Evolutionary conservation across 2,113 vertebrate species (phyloP).

Genomic region (Pontoporia blainvillei): DNA sequence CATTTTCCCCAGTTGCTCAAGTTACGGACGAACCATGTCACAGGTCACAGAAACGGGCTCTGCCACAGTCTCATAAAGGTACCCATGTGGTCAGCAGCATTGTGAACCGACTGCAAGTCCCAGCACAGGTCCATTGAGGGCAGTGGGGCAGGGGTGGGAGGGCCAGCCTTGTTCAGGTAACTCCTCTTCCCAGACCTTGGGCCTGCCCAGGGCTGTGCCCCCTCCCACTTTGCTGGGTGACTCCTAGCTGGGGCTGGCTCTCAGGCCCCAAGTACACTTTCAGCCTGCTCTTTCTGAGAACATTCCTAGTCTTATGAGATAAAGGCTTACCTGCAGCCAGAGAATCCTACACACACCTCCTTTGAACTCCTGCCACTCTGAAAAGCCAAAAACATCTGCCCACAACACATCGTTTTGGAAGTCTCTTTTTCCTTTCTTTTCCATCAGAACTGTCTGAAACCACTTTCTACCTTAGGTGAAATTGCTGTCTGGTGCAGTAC

Average conservation of each 20-base stretch:
- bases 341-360: neutral
- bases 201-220: neutral
- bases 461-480: neutral
- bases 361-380: conserved; percentile 17
- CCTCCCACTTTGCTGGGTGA: neutral
- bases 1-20: neutral
- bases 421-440: conserved; percentile 38
- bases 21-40: neutral
- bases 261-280: neutral
- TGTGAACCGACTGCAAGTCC: neutral
- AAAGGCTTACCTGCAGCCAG: neutral
- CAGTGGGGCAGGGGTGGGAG: rapidly evolving
- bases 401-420: neutral
- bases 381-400: neutral
- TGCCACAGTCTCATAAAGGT: neutral
- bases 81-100: too few species aligned
- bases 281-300: neutral
- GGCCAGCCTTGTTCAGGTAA: neutral
- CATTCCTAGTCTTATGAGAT: neutral
- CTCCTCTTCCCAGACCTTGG: neutral
- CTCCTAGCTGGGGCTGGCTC: neutral
- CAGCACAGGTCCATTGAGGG: neutral
- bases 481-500: neutral
- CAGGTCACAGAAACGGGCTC: neutral
- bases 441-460: conserved; percentile 24